Percentiles rank a stretch among this genome's conserved stretches.
phyloP scores from a whole-genome alignment of 2,797 vertebrate species.

The Diplodus sargus region DNA sequence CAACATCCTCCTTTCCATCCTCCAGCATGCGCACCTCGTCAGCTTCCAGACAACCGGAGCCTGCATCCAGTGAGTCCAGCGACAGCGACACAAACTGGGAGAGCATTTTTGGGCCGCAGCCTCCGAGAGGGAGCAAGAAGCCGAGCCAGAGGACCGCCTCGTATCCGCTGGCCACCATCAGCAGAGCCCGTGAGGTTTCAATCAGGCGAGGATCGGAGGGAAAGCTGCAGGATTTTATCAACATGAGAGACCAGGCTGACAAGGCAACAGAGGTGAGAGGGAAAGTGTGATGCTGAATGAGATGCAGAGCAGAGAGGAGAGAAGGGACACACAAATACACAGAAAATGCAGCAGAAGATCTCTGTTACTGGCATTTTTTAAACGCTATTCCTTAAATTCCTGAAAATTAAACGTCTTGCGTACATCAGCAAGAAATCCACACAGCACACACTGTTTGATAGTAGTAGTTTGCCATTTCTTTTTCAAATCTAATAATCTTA shows the following conservation, averaged over 20 bases:
- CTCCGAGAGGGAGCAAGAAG: constrained; percentile 76
- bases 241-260: constrained; percentile 89
- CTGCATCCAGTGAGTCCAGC: constrained; percentile 60
- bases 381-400: neutral
- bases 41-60: constrained; percentile 30
- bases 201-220: constrained; percentile 86
- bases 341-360: neutral
- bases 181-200: constrained; percentile 54
- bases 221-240: constrained; percentile 90
- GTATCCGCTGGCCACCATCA: neutral
- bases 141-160: neutral
- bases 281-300: neutral
- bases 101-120: constrained; percentile 74
- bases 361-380: too few relatives aligned
- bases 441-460: neutral
- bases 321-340: neutral
- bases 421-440: neutral
- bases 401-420: neutral
- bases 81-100: constrained; percentile 71
- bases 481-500: too few relatives aligned
- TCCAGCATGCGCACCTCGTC: constrained; percentile 33
- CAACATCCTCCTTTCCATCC: neutral
- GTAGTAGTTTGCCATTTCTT: too few relatives aligned
- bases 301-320: neutral
- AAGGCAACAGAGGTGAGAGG: constrained; percentile 90